Evolutionary conservation across 1,140 invertebrate species (phyloP).

Genomic region (Camponotus vicinus): DNA sequence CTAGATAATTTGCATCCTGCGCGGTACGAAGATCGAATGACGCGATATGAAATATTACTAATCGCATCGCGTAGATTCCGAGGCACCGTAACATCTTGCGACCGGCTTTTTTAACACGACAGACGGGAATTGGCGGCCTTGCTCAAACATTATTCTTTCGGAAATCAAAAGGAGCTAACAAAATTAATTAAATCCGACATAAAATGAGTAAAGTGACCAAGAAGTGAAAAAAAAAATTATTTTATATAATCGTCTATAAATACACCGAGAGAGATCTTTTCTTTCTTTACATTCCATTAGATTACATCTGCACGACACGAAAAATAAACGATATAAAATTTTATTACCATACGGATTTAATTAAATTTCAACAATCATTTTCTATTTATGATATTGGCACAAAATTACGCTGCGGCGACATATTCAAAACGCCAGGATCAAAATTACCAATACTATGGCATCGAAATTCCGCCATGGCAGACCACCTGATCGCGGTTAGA

Average conservation of each 20-base stretch:
- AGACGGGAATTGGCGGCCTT: conserved; percentile 7
- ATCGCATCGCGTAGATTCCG: conserved; percentile 43
- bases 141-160: not conserved
- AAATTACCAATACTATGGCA: conserved; percentile 19
- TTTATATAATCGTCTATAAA: not conserved
- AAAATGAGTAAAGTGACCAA: not conserved
- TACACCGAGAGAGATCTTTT: not conserved
- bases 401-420: not conserved
- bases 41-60: conserved; percentile 60
- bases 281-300: not conserved
- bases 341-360: not conserved
- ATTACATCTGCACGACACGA: not conserved
- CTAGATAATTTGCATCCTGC: conserved; percentile 58
- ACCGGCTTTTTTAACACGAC: conserved; percentile 11
- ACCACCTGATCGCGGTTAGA: conserved; percentile 75
- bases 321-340: not conserved
- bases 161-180: not conserved
- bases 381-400: not conserved
- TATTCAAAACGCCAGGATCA: not conserved
- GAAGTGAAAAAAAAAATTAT: not conserved
- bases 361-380: not conserved
- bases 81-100: conserved; percentile 4
- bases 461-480: conserved; percentile 50
- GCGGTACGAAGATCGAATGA: conserved; percentile 57
- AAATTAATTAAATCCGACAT: not conserved